Conservation (phyloP, 2,797 vertebrate species). For the Stomatorhinus walkeri region DNA sequence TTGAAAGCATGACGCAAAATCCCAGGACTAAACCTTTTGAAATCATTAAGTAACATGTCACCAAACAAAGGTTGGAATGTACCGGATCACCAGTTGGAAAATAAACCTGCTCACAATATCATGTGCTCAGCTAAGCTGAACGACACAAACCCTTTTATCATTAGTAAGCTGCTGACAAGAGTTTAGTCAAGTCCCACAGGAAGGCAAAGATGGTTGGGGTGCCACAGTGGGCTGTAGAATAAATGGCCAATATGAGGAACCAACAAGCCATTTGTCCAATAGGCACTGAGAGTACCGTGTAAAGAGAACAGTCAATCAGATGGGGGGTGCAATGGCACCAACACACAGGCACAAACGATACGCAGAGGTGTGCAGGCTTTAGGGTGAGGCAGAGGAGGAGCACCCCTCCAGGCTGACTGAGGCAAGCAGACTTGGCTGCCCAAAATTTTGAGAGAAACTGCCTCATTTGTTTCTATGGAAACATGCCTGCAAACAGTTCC, state of each 20-base stretch:
- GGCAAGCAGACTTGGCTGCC: not conserved
- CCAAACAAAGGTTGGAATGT: not conserved
- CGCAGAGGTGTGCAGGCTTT: not conserved
- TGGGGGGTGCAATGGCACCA: not conserved
- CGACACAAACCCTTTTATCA: conserved; percentile 1
- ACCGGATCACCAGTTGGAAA: not conserved
- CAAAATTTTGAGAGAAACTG: not conserved
- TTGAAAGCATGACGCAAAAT: not conserved
- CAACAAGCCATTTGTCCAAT: not conserved
- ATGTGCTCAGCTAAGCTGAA: not conserved
- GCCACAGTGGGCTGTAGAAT: not conserved
- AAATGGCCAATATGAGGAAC: not conserved
- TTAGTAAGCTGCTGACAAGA: not conserved
- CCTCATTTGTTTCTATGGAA: conserved; percentile 10
- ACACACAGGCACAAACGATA: not conserved
- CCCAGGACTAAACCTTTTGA: not conserved
- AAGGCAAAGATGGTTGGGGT: not conserved
- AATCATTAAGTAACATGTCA: not conserved
- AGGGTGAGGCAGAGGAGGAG: not conserved
- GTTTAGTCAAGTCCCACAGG: not conserved
- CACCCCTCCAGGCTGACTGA: not conserved
- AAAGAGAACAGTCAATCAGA: not conserved
- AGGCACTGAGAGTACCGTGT: not conserved
- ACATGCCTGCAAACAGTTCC: not conserved
- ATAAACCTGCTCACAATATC: not conserved